Base-by-base conservation (phyloP, 2,888 invertebrate species). In the Cephus sareptanus region DNA sequence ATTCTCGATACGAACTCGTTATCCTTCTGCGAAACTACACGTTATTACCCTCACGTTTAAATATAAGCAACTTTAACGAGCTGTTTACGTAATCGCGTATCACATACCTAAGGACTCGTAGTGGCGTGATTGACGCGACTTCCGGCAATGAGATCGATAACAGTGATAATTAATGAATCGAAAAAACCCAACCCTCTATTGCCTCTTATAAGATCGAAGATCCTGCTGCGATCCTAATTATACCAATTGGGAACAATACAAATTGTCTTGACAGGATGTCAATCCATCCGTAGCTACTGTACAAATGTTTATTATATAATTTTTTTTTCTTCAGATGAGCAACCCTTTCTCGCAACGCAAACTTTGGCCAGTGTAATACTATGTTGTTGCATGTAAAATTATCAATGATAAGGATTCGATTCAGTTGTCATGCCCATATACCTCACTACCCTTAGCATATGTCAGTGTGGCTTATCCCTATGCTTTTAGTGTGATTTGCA, bases 341-440 rank as follows among this genome's bases (percentile, higher is more conserved):
- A 70, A 68, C 40, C 56, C 56, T 23, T 69, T 71, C 40, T 71
- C 71, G 79, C 56, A 77, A 75, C 34, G 77, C 77, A 69, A 71
- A 71, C 75, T 80, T 34, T 79, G 80, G 80, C 77, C 79, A 80
- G 70, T 82, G 82, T 74, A 83, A 82, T 84, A 84, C 83, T 83
- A 92, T 79, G 79, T 82, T 92, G 91, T 91, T 92, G 92, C 92
- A 92, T 92, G 92, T 90, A 56, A 56, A 9, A 56, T 56, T 56
- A 91, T 91, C 90, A 74, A 71, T 76, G 37, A 73, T 40, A 56
- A 23, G 23, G 23, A 56, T 56, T 56, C 56, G 2, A 23, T 23
- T 56, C 56, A 9, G 23, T 56, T 73, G 40, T 34, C 34, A 73
- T 68, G 40, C 31, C 75, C 77, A 69, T 77, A 69, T 76, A 40